A percentile compares a stretch with the other conserved stretches of the same genome.
These are phyloP conservation scores for Psophia crepitans DNA, from an alignment of 2,113 vertebrate genomes.

Conservation along the genomic window DNA sequence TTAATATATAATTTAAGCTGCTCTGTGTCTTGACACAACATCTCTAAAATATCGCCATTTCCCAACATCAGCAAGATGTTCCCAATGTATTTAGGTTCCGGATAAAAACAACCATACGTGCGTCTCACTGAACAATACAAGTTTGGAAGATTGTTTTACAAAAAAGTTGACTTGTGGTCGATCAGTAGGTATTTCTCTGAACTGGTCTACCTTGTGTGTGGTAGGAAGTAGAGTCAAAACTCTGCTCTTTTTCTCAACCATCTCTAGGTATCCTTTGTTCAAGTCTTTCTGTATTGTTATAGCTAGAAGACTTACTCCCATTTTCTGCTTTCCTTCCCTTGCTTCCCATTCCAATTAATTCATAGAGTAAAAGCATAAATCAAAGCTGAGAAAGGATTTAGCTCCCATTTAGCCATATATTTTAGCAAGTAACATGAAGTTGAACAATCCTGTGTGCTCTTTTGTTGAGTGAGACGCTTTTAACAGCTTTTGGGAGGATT, in stretches of 20 bases:
- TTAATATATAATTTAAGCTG: neutral
- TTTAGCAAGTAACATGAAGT: constrained; percentile 51
- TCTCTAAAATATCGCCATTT: neutral
- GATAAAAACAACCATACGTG: neutral
- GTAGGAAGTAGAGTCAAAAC: neutral
- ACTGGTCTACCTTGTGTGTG: neutral
- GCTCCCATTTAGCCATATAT: constrained; percentile 25
- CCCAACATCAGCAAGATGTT: neutral
- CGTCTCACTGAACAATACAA: neutral
- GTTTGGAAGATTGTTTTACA: neutral
- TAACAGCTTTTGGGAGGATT: constrained; percentile 45
- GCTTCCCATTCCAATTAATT: neutral
- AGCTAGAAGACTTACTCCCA: neutral
- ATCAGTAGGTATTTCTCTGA: neutral
- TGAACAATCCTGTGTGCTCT: constrained; percentile 49
- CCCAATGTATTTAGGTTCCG: neutral
- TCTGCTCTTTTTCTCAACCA: constrained; percentile 14
- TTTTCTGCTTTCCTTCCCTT: neutral
- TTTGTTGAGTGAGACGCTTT: constrained; percentile 39
- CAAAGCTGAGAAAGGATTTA: neutral
- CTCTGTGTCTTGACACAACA: neutral
- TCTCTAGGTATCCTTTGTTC: neutral
- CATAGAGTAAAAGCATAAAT: neutral
- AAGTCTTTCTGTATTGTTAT: neutral
- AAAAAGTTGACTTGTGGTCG: neutral